Evolutionary conservation across 2,888 invertebrate genomes (phyloP).

Genomic region (Pristionchus maxplancki): DNA sequence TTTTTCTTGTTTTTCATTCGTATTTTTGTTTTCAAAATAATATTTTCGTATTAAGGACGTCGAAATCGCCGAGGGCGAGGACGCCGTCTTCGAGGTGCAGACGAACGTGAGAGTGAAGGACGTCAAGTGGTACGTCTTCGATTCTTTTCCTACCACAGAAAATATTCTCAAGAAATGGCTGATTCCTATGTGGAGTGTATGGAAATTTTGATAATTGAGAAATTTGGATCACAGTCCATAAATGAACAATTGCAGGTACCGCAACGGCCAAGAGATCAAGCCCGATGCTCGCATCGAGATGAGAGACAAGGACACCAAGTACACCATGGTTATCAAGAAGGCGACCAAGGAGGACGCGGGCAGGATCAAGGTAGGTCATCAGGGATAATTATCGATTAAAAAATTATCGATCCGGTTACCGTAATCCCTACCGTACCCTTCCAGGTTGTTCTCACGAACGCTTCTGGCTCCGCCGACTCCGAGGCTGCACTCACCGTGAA

Average conservation of each 20-base stretch:
- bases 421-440: not conserved
- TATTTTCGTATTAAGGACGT: conserved; percentile 69
- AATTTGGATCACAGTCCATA: too few relatives aligned
- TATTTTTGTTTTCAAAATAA: not conserved
- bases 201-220: too few relatives aligned
- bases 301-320: conserved; percentile 65
- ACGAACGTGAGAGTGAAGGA: conserved; percentile 76
- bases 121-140: conserved; percentile 68
- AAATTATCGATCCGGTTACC: not conserved
- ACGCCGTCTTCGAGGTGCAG: conserved; percentile 78
- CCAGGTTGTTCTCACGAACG: conserved; percentile 68
- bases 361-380: conserved; percentile 57
- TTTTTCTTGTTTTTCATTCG: not conserved
- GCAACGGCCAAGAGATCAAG: conserved; percentile 77
- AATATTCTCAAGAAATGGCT: not conserved
- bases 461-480: conserved; percentile 73
- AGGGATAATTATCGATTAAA: not conserved
- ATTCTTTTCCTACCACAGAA: not conserved
- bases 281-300: conserved; percentile 69
- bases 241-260: conserved; percentile 70
- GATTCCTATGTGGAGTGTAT: too few relatives aligned
- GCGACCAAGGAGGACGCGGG: conserved; percentile 67
- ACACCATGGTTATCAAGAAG: conserved; percentile 62
- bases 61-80: conserved; percentile 78
- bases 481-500: conserved; percentile 72